Conservation (phyloP, 2,113 vertebrate genomes). For the Cyanoliseus patagonus region DNA sequence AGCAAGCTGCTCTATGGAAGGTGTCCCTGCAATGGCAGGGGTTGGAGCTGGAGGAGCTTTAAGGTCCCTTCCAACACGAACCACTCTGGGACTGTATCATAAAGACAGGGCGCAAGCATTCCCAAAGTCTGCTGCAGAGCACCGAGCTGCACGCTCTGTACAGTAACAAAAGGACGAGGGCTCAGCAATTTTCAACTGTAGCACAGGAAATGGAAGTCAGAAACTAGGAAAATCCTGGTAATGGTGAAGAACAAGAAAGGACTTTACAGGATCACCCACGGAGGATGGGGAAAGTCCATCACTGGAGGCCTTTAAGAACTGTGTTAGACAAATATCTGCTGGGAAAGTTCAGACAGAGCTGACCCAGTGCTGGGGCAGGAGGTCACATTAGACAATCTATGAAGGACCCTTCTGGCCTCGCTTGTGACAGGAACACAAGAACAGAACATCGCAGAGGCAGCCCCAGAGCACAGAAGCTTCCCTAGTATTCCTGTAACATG, state of each 20-base stretch:
- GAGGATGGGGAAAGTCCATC: not conserved
- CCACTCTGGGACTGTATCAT: not conserved
- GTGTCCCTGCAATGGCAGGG: no score
- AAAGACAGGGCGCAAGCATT: not conserved
- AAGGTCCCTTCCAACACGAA: not conserved
- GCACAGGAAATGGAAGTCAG: not conserved
- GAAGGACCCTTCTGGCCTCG: not conserved
- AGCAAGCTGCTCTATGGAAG: no score
- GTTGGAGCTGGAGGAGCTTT: not conserved
- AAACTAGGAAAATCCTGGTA: not conserved
- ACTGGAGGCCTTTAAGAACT: not conserved
- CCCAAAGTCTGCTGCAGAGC: not conserved
- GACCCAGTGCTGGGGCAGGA: not conserved
- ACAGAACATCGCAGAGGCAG: not conserved
- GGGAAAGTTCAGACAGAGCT: constrained; percentile 44
- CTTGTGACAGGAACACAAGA: not conserved
- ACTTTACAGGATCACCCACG: not conserved
- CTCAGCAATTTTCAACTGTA: not conserved
- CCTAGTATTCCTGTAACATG: accelerated
- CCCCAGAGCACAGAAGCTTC: not conserved
- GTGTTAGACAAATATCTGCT: constrained; percentile 22
- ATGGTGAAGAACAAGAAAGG: not conserved
- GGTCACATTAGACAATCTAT: not conserved
- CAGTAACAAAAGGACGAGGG: constrained; percentile 14
- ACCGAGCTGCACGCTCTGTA: not conserved